Base-by-base conservation (phyloP, 92 coral and sea anemone genomes). In the Parazoanthus darwini region DNA sequence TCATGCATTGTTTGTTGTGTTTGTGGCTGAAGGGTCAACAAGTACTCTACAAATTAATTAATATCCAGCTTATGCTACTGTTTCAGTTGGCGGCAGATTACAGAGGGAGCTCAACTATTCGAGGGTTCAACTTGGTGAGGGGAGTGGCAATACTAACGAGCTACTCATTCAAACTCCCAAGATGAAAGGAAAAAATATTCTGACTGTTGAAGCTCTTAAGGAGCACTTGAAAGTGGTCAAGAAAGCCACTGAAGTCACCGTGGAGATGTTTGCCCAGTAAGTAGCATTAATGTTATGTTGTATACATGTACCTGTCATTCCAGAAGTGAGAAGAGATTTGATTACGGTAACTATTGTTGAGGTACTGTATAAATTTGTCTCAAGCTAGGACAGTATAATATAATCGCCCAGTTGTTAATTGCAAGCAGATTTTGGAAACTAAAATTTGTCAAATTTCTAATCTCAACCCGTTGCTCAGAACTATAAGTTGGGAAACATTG, bases 111-210 rank as follows among this genome's bases (percentile, higher is more conserved):
- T 95, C n/a, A 78, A 72, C 18, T 97, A 97, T 82, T 86, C 98
- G 38, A 94, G 89, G 79, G 88, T 75, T 54, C 86, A 93, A 25
- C 90, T 95, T 23, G 98, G 98, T 16, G 90, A 94, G 29, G 98
- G 92, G 1, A 90, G 85, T 39, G 93, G 93, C 3, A 76, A 74
- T 14, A 92, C 99, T 11, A 91, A 91, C 18, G 97, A 97, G 43
- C 76, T 97, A 3, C 88, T 97, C 29, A 97, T 97, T 48, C 98
- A 97, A 82, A 94, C 98, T 9, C 99, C 99, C 5, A 95, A 94
- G 42, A 63, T 70, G 63, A 85, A 93, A 84, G 99, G 99, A 77
- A 93, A 93, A 0, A 97, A 95, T 54, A 91, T 97, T 38, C 89
- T 97, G 68, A 89, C 94, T 2, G 94, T 92, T 6, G 65, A 91